phyloP scores from a whole-genome alignment of 1,140 invertebrate species.

The Tribolium madens region DNA sequence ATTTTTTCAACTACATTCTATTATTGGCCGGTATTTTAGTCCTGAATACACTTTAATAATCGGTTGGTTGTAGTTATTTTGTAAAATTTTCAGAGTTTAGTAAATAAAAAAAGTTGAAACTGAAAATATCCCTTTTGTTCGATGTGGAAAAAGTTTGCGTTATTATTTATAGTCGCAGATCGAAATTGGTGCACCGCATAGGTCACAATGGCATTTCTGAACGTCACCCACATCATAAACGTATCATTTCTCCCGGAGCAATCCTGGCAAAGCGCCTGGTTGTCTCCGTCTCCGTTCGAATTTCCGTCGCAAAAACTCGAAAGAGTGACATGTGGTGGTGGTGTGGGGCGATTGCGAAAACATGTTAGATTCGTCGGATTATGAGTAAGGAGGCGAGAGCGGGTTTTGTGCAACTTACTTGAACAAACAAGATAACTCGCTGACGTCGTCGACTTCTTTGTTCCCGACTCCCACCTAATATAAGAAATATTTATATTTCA shows the following conservation, averaged over 20 bases:
- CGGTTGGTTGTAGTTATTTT: too few relatives aligned
- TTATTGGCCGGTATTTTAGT: too few relatives aligned
- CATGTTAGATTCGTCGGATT: conserved; percentile 42
- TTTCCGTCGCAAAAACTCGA: not conserved
- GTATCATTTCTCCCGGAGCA: not conserved
- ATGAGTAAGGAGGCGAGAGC: conserved; percentile 15
- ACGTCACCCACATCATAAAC: not conserved
- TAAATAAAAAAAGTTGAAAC: too few relatives aligned
- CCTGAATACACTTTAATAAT: too few relatives aligned
- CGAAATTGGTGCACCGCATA: too few relatives aligned
- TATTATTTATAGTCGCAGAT: too few relatives aligned
- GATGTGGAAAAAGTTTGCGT: too few relatives aligned
- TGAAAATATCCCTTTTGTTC: too few relatives aligned
- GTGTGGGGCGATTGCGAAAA: conserved; percentile 40
- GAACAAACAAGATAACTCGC: conserved; percentile 52
- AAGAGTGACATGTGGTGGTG: conserved; percentile 10
- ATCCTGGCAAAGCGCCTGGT: not conserved
- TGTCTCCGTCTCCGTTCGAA: not conserved
- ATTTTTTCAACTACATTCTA: too few relatives aligned
- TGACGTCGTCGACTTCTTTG: conserved; percentile 34
- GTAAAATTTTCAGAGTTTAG: too few relatives aligned
- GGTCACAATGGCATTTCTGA: too few relatives aligned
- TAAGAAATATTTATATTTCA: conserved; percentile 60
- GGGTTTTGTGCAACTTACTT: conserved; percentile 44
- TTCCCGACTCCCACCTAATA: conserved; percentile 22